phyloP scores from a whole-genome alignment of 2,113 vertebrate species.

The Corythaixoides concolor region DNA sequence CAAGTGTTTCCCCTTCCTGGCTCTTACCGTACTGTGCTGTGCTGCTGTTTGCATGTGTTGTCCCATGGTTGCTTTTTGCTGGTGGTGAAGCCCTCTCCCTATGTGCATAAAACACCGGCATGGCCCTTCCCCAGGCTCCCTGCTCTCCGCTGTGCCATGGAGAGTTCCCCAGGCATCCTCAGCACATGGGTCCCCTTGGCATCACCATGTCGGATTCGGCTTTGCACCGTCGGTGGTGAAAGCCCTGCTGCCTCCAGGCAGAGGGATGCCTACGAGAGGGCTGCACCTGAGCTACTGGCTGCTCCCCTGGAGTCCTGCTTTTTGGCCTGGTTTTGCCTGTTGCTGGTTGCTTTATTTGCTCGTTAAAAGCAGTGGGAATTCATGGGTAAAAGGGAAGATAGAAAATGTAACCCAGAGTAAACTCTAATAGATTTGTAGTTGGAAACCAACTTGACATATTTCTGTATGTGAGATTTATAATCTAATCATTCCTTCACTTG shows the following conservation, averaged over 20 bases:
- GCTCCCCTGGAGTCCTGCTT: not conserved
- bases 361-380: not conserved
- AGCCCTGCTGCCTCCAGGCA: not conserved
- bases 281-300: not conserved
- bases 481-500: not conserved
- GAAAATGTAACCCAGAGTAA: not conserved
- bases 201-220: rapidly evolving
- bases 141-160: not conserved
- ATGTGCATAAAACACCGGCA: too few species aligned
- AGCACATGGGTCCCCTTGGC: rapidly evolving
- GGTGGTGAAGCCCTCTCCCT: not conserved
- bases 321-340: not conserved
- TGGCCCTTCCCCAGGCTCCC: not conserved
- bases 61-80: not conserved
- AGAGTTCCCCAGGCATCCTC: not conserved
- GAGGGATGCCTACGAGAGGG: rapidly evolving
- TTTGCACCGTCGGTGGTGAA: rapidly evolving
- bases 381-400: not conserved
- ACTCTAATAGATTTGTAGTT: not conserved
- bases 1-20: not conserved
- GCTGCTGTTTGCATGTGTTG: not conserved
- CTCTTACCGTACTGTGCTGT: not conserved
- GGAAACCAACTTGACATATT: conserved; percentile 6
- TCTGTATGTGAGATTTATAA: not conserved
- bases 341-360: not conserved